Evolutionary conservation across 2,888 invertebrate species (phyloP), one percentile per base, ranked within the genome.

Genomic region (Trichacis sp.): DNA sequence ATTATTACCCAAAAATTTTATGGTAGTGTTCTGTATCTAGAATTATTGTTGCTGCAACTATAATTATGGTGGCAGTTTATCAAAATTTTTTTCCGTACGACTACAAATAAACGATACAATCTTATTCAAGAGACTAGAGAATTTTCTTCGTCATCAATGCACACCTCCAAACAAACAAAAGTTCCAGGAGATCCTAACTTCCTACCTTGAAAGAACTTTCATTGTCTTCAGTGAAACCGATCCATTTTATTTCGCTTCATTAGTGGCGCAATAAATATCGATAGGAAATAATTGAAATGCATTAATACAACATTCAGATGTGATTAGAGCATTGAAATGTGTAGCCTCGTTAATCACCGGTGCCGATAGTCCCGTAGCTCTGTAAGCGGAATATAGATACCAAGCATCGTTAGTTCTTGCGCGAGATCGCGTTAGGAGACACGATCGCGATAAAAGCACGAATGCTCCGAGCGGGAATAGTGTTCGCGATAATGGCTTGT

Each of bases 401-500:
- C 43, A 11, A 18, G 53, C 49, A 38, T 63, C 52, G 49, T 57
- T 63, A 54, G 43, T 64, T 58, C 58, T 58, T 64, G 58, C 20
- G 50, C 51, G 50, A 58, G 50, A 58, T 50, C 54, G 47, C 53
- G 50, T 45, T 57, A 51, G 52, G 58, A 59, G 58, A 54, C 64
- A 59, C 38, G 51, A 64, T 64, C 64, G 55, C 54, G 52, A 64
- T 64, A 64, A 65, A 65, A 60, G 64, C 60, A 53, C 60, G 46
- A 60, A 50, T 53, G 64, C 56, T 65, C 53, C 47, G 53, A 53
- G 36, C 53, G 56, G 56, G 40, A 60, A 65, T 61, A 65, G 56
- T 50, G 50, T 61, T 57, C 59, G 54, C 49, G 65, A 66, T 61
- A 66, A 66, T 66, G 48, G 65, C 55, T 66, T 61, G 61, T 66